Evolutionary conservation across 1,140 invertebrate genomes (phyloP).

Genomic region (Hyles euphorbiae): DNA sequence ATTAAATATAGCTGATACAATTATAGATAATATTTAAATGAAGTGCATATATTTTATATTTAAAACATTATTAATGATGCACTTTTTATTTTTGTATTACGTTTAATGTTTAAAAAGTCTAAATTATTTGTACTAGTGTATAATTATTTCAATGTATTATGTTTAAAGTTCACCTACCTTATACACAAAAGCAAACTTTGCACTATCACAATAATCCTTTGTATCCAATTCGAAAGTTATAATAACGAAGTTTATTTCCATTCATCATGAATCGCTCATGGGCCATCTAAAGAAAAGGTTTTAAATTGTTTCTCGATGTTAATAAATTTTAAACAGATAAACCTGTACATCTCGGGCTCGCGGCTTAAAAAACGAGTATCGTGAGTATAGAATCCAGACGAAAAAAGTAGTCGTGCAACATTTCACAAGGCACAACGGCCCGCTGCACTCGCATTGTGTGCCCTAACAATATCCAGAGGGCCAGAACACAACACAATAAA

Average conservation of each 20-base stretch:
- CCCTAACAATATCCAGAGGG: slow-evolving; percentile 65
- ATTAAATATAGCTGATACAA: too few species aligned
- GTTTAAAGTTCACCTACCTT: too few species aligned
- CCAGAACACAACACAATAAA: slow-evolving; percentile 55
- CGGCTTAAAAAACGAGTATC: slow-evolving; percentile 71
- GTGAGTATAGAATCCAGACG: slow-evolving; percentile 73
- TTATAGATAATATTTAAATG: too few species aligned
- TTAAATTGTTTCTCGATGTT: slow-evolving; percentile 75
- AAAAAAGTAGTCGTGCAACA: slow-evolving; percentile 75
- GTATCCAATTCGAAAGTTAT: slow-evolving; percentile 24
- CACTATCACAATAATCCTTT: too few species aligned
- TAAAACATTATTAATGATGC: too few species aligned
- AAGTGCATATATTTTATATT: too few species aligned
- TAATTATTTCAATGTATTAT: too few species aligned
- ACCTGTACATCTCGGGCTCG: slow-evolving; percentile 72
- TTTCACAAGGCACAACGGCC: slow-evolving; percentile 72
- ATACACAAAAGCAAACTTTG: too few species aligned
- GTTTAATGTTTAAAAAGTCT: too few species aligned
- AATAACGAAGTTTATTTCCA: slow-evolving; percentile 49
- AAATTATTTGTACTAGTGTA: too few species aligned
- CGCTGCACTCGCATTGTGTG: slow-evolving; percentile 67
- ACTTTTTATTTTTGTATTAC: too few species aligned
- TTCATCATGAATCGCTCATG: slow-evolving; percentile 64
- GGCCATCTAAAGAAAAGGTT: slow-evolving; percentile 66
- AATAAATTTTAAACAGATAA: slow-evolving; percentile 75